These are phyloP conservation scores for Cotesia congregata DNA, from an alignment of 2,888 invertebrate genomes.

Conservation along the genomic window DNA sequence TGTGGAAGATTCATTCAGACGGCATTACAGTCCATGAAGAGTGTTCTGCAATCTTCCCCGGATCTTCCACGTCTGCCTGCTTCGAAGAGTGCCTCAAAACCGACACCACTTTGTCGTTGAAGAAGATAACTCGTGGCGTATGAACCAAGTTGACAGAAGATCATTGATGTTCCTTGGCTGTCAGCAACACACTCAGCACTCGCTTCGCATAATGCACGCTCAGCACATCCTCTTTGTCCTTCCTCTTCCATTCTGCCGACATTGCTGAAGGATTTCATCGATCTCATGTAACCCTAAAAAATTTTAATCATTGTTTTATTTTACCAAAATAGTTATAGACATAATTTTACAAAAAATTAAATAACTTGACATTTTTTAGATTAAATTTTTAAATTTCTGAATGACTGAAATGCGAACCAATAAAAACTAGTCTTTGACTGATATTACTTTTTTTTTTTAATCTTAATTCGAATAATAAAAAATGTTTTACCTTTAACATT, in stretches of 20 bases:
- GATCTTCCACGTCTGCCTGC: constrained; percentile 89
- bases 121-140: constrained; percentile 89
- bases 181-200: constrained; percentile 89
- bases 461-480: background rate
- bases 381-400: too few species aligned
- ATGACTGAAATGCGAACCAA: too few species aligned
- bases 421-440: too few species aligned
- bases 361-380: too few species aligned
- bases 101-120: constrained; percentile 80
- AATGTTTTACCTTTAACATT: constrained; percentile 79
- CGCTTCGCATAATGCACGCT: constrained; percentile 83
- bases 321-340: background rate
- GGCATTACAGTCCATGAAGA: constrained; percentile 91
- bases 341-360: background rate
- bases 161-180: constrained; percentile 78
- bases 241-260: constrained; percentile 82
- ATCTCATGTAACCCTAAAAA: constrained; percentile 82
- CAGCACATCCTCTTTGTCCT: constrained; percentile 85
- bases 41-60: constrained; percentile 87
- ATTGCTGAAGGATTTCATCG: constrained; percentile 72
- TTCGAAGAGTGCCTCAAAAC: constrained; percentile 86
- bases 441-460: background rate
- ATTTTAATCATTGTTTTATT: constrained; percentile 1
- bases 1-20: constrained; percentile 73
- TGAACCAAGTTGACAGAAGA: constrained; percentile 95